Conservation (phyloP, 2,113 vertebrate genomes). For the Nibea albiflora region DNA sequence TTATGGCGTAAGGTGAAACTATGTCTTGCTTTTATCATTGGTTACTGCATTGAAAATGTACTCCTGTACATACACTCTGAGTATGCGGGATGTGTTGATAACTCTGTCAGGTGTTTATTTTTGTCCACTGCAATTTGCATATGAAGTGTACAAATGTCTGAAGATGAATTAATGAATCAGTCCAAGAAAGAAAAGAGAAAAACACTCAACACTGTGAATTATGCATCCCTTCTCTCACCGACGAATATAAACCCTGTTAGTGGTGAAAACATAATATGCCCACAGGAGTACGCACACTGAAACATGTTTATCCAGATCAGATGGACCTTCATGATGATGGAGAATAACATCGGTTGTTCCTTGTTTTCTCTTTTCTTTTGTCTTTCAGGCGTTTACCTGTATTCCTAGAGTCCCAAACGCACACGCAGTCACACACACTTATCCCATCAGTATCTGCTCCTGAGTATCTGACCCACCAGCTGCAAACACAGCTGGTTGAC, state of each 20-base stretch:
- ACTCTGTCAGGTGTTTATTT: neutral
- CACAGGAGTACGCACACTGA: neutral
- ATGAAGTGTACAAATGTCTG: neutral
- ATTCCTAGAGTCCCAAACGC: neutral
- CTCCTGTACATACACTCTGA: too few relatives aligned
- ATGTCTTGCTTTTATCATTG: neutral
- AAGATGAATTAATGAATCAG: neutral
- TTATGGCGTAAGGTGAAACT: too few relatives aligned
- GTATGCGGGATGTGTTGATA: too few relatives aligned
- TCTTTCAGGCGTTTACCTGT: neutral
- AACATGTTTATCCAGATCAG: neutral
- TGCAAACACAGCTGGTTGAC: constrained; percentile 63
- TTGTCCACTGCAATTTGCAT: neutral
- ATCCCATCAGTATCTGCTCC: neutral
- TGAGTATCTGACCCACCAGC: constrained; percentile 47
- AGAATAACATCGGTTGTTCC: neutral
- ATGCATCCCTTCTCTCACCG: too few relatives aligned
- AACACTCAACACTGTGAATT: too few relatives aligned
- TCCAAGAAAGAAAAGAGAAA: neutral
- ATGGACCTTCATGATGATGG: neutral
- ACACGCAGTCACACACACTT: neutral
- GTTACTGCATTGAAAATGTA: neutral
- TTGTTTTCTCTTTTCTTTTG: neutral
- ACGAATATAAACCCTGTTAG: neutral
- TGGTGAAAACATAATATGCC: neutral